These are phyloP conservation scores for Plumapathes pennacea DNA, from an alignment of 92 coral and sea anemone species.

Conservation along the genomic window DNA sequence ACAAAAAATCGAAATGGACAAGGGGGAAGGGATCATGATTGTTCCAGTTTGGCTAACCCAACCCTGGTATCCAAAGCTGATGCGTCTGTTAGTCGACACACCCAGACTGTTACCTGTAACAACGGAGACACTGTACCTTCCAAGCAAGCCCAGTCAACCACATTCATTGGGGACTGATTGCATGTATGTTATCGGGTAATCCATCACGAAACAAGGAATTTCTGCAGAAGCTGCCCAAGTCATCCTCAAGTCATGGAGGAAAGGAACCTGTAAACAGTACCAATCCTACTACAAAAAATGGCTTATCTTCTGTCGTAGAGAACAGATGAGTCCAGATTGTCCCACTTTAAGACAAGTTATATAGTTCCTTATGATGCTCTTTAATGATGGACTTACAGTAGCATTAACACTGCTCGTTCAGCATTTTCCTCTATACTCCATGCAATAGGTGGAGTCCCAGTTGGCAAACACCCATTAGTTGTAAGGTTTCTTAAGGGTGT, in stretches of 20 bases:
- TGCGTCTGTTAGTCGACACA: neutral
- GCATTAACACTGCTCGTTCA: slow-evolving; percentile 4
- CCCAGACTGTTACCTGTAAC: slow-evolving; percentile 6
- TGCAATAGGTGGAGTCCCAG: slow-evolving; percentile 1
- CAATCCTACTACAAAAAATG: slow-evolving; percentile 12
- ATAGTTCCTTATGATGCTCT: neutral
- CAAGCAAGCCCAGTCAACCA: slow-evolving; percentile 8
- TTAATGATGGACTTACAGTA: neutral
- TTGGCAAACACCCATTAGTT: slow-evolving; percentile 3
- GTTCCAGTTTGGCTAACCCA: slow-evolving; percentile 1
- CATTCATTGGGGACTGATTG: slow-evolving; percentile 5
- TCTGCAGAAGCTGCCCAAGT: slow-evolving; percentile 2
- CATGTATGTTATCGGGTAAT: slow-evolving; percentile 7
- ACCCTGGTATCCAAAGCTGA: neutral
- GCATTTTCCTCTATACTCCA: slow-evolving; percentile 6
- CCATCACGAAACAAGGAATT: neutral
- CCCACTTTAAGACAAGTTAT: slow-evolving; percentile 10
- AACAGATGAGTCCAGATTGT: slow-evolving; percentile 1
- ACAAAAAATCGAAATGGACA: neutral
- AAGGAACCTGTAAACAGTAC: slow-evolving; percentile 1
- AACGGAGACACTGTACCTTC: neutral
- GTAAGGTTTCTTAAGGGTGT: slow-evolving; percentile 20
- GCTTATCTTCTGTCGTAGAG: slow-evolving; percentile 9
- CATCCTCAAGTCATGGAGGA: slow-evolving; percentile 13
- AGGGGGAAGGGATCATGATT: slow-evolving; percentile 4